Base-by-base conservation (phyloP, 2,113 vertebrate species). In the Nasalis larvatus region DNA sequence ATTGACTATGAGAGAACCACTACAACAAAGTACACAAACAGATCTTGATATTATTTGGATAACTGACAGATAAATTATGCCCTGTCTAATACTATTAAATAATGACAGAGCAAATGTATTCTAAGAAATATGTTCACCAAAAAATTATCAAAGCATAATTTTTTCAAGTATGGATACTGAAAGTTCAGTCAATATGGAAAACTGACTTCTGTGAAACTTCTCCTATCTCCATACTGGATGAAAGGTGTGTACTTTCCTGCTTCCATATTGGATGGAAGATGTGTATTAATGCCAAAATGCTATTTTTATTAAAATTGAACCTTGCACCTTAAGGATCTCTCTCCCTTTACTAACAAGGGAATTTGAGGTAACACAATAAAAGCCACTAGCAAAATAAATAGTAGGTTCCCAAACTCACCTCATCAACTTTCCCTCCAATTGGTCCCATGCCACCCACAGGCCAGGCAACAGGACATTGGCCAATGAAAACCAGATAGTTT, bases 21-120 rank as follows among this genome's bases (percentile, higher is more conserved):
- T 35, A 71, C 47, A 42, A 2, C 0, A 1, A 0, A 8, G 56
- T 1, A 35, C 2, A 8, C 18, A 92, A 49, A 76, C 49, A 89
- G 47, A 73, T 9, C 60, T 42, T 8, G 20, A 2, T 17, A 21
- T n/a, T 32, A 35, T 30, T 35, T 47, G 37, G 13, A 45, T 35
- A 35, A 73, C 14, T 9, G 40, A 80, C 45, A 66, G 49, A 58
- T 32, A 86, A 54, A 91, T 2, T n/a, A 23, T 17, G 32, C 52
- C 78, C 82, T 76, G 16, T 63, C 76, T 74, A 35, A 63, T 54
- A 56, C 8, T 54, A 47, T 12, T 85, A 11, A 30, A 12, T 73
- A 21, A 91, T 69, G 13, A 63, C 21, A 63, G 47, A 40, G 3
- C 23, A 82, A 82, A 27, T 23, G 0, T 58, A 20, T 37, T 80